Evolutionary conservation across 2,888 invertebrate genomes (phyloP), one percentile per base, ranked within the genome.

Genomic region (Calliopum simillimum): DNA sequence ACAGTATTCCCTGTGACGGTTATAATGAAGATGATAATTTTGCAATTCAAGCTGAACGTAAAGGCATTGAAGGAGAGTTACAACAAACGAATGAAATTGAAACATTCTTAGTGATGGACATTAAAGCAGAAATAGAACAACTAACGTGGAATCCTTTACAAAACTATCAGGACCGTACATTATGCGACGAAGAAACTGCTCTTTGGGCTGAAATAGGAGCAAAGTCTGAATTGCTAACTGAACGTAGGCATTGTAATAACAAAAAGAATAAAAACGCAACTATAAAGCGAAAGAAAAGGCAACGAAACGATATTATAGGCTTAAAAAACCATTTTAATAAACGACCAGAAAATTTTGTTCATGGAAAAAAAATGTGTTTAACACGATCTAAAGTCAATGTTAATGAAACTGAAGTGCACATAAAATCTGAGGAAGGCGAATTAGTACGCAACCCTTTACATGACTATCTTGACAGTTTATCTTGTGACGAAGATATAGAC

Each of bases 81-180:
- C 41, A 59, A 1, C 21, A 46, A 19, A 23, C 21, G 1, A 23
- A 53, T 21, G 21, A 6, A 53, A 16, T 44, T 13, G 46, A 46
- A 14, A 5, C 12, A 21, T 44, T 46, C 3, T 14, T 11, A 46
- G 21, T 2, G 46, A 16, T 21, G 33, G 14, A 46, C 14, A 19
- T 44, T 1, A 61, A 61, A 14, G 14, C 19, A 43, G 46, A 23
- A 23, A 46, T 21, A 3, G 58, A 58, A 59, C 21, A 44, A 46
- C 44, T 44, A 2, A 46, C 14, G 16, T 59, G 59, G 59, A 59
- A 59, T 19, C 25, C 58, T 58, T 43, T 59, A 43, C n/a, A 43
- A n/a, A n/a, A 43, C 59, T 19, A 5, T 14, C 56, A 8, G 4
- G 56, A 23, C 16, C n/a, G 23, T 5, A 21, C 47, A 23, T 14